Evolutionary conservation across 2,113 vertebrate genomes (phyloP).

Genomic region (Notiomystis cincta): DNA sequence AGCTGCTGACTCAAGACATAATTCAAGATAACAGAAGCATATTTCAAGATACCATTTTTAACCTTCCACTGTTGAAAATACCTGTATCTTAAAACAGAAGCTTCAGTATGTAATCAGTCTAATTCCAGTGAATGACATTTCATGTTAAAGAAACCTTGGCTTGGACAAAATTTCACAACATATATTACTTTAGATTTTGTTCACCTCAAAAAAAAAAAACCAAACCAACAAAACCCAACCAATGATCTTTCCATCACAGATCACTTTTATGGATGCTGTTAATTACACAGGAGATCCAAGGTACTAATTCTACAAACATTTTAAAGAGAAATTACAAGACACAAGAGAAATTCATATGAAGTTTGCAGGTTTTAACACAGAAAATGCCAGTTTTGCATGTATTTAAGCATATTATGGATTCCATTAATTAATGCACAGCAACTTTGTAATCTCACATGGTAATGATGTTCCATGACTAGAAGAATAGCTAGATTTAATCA

Average conservation of each 20-base stretch:
- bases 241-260: neutral
- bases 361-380: neutral
- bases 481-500: neutral
- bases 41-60: slow-evolving; percentile 46
- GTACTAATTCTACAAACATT: neutral
- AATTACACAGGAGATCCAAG: neutral
- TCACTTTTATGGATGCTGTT: neutral
- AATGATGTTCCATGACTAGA: neutral
- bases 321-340: neutral
- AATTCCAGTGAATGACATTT: neutral
- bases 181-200: neutral
- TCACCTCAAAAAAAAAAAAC: neutral
- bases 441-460: neutral
- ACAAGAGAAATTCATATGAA: neutral
- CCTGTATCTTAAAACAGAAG: slow-evolving; percentile 41
- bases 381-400: neutral
- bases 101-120: neutral
- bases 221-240: neutral
- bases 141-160: neutral
- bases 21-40: slow-evolving; percentile 49
- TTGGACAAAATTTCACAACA: neutral
- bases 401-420: neutral
- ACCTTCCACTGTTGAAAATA: slow-evolving; percentile 10
- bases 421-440: neutral
- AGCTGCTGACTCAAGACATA: slow-evolving; percentile 41